Evolutionary conservation across 2,797 vertebrate genomes (phyloP), one percentile per base, ranked within the genome.

Genomic region (Rousettus madagascariensis): DNA sequence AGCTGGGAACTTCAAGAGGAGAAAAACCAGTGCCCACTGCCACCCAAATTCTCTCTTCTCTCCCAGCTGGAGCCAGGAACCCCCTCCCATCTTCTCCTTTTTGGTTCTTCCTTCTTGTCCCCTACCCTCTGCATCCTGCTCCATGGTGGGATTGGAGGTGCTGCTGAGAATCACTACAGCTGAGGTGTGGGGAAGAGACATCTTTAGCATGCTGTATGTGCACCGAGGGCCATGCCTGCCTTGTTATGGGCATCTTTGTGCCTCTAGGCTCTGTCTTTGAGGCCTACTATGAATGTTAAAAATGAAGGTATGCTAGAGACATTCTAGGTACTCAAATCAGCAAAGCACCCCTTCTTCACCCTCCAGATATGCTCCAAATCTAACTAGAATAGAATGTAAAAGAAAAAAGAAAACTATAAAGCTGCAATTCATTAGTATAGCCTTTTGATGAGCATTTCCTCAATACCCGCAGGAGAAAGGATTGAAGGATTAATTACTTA

Each of bases 251-350:
- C 86, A 57, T 98, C 98, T 8, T 96, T 90, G 98, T 5, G 96
- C 96, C 72, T 98, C 98, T 41, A 97, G 95, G 30, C 97, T 97
- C 95, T 98, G 98, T 95, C 98, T 98, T 92, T 98, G 98, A 4
- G 97, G 98, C 86, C 96, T 96, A 95, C 98, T 98, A 90, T 43
- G 4, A 0, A 86, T 89, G 78, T 95, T 95, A 10, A 96, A 20
- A 95, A 0, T 63, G 61, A 84, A 90, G 30, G 20, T 6, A 0
- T 41, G 53, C 57, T 69, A 91, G 78, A 92, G 69, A 65, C 66
- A 89, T 82, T 78, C 41, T 69, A 57, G 20, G 33, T 33, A 80
- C 59, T 86, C 61, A 59, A 0, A 72, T 77, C 86, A 41, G 46
- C 59, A 83, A 75, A 79, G 46, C 22, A 16, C 20, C 17, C 26